These are phyloP conservation scores for Stylophora pistillata DNA, from an alignment of 64 coral and sea anemone species.

Conservation along the genomic window DNA sequence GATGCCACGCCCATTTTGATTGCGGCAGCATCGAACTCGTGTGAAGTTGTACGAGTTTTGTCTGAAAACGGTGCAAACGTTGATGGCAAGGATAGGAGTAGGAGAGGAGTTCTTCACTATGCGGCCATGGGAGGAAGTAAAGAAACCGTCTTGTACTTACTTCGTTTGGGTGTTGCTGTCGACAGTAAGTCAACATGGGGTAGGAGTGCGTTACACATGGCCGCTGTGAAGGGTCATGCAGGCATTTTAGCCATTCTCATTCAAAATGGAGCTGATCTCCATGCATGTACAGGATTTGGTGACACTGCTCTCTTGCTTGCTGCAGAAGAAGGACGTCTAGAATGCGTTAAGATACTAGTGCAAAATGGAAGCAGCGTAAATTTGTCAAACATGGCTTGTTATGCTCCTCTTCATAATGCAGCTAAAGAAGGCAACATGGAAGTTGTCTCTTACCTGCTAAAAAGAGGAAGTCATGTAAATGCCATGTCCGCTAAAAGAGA, in stretches of 20 bases:
- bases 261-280: constrained; percentile 49
- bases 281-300: constrained; percentile 32
- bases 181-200: constrained; percentile 52
- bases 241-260: constrained; percentile 28
- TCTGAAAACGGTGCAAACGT: constrained; percentile 20
- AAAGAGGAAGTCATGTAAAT: constrained; percentile 26
- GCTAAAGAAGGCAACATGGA: constrained; percentile 38
- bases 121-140: constrained; percentile 6
- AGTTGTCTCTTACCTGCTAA: constrained; percentile 30
- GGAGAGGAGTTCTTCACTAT: constrained; percentile 24
- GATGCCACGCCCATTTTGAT: constrained; percentile 10
- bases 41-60: constrained; percentile 19
- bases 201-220: constrained; percentile 59
- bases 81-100: constrained; percentile 10
- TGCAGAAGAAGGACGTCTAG: constrained; percentile 40
- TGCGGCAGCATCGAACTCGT: constrained; percentile 31
- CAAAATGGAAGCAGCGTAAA: constrained; percentile 36
- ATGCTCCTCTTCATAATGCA: constrained; percentile 59
- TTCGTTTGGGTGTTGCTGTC: constrained; percentile 6
- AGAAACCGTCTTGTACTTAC: constrained; percentile 12
- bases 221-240: constrained; percentile 32
- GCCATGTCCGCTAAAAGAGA: neutral
- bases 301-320: constrained; percentile 58
- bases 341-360: constrained; percentile 46
- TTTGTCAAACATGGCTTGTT: constrained; percentile 12